Conservation (phyloP, 2,888 invertebrate species). For the Athalia cordata region DNA sequence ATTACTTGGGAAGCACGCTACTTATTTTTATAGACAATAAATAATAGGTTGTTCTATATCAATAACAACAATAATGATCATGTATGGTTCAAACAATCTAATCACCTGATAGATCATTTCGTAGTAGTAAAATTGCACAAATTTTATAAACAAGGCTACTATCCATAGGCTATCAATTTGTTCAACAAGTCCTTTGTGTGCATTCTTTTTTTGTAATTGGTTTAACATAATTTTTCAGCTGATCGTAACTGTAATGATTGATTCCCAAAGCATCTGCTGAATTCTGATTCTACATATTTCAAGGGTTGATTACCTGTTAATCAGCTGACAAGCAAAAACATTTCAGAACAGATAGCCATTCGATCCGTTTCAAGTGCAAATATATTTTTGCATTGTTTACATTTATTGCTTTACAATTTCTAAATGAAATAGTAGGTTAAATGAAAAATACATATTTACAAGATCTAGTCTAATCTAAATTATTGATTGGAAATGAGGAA, state of each 20-base stretch:
- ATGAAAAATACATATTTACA: background rate
- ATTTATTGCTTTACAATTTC: conserved; percentile 18
- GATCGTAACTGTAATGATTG: conserved; percentile 1
- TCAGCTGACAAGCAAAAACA: background rate
- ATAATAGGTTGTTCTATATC: conserved; percentile 24
- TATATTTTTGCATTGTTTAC: background rate
- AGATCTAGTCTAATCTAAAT: background rate
- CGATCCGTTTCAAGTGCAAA: conserved; percentile 5
- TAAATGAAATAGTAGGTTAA: conserved; percentile 2
- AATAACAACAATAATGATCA: conserved; percentile 32
- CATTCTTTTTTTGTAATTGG: background rate
- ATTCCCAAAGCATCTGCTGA: conserved; percentile 6
- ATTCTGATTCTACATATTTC: conserved; percentile 4
- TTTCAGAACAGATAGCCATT: background rate
- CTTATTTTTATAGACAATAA: conserved; percentile 36
- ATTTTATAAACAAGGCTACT: conserved; percentile 2
- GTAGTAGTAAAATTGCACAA: background rate
- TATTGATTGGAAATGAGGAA: conserved; percentile 4
- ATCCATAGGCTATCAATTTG: conserved; percentile 6
- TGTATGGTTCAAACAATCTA: conserved; percentile 28
- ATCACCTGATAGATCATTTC: conserved; percentile 9
- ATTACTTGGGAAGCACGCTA: conserved; percentile 40
- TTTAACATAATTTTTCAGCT: conserved; percentile 6
- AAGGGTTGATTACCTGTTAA: background rate
- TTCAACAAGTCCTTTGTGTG: background rate